Percentiles rank a stretch among this genome's conserved stretches.
These are phyloP conservation scores for Empis livida DNA, from an alignment of 2,888 invertebrate genomes.

Conservation along the genomic window DNA sequence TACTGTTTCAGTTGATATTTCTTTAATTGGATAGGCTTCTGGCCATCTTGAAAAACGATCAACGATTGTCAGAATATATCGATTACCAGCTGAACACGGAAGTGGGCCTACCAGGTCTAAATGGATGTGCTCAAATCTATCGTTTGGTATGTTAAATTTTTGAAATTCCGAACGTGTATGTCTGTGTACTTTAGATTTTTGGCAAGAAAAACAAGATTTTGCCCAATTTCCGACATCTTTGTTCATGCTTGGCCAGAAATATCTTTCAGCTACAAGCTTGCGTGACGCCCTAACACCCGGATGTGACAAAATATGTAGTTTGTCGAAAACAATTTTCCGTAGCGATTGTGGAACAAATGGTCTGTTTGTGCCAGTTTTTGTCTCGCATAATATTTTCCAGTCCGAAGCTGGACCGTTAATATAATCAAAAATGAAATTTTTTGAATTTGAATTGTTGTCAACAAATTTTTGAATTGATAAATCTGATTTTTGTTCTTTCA, in stretches of 20 bases:
- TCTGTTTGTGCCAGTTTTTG: background rate
- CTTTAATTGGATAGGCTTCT: conserved; percentile 3
- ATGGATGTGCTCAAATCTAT: conserved; percentile 14
- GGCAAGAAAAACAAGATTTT: background rate
- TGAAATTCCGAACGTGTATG: conserved; percentile 2
- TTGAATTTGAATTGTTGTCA: background rate
- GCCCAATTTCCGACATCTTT: conserved; percentile 1
- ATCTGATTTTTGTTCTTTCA: background rate
- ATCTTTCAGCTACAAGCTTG: background rate
- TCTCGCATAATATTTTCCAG: conserved; percentile 1
- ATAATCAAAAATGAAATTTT: background rate
- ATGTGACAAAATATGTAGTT: conserved; percentile 2
- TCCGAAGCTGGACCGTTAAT: background rate
- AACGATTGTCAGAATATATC: conserved; percentile 5
- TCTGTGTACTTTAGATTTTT: conserved; percentile 2
- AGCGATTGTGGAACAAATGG: conserved; percentile 1
- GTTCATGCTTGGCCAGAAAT: conserved; percentile 3
- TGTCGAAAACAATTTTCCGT: conserved; percentile 3
- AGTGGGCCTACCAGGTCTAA: conserved; percentile 25
- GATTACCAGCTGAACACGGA: conserved; percentile 12
- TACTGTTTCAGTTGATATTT: conserved; percentile 3
- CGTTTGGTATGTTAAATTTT: background rate
- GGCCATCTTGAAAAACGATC: conserved; percentile 7
- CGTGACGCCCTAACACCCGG: background rate
- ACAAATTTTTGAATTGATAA: background rate